phyloP scores from a whole-genome alignment of 2,113 vertebrate genomes.

The Ailurus styani region DNA sequence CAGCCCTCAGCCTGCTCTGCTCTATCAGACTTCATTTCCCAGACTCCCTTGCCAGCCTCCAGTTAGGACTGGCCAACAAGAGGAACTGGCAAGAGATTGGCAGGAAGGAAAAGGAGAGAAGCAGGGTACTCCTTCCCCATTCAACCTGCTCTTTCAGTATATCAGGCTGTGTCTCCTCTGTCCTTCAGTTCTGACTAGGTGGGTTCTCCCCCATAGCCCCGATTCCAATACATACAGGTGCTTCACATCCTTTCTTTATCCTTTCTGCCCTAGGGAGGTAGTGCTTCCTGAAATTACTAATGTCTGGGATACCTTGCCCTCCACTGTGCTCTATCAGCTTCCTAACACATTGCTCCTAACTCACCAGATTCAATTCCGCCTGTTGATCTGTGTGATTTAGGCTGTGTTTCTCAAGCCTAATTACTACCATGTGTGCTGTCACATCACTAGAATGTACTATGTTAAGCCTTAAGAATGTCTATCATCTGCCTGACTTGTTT shows the following conservation, averaged over 20 bases:
- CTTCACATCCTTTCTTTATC: not conserved
- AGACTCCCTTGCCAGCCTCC: not conserved
- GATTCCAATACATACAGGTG: not conserved
- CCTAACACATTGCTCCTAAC: not conserved
- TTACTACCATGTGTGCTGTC: not conserved
- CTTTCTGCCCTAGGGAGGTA: not conserved
- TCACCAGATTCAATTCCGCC: not conserved
- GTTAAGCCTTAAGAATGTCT: not conserved
- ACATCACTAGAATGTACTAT: not conserved
- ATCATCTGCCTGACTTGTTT: not conserved
- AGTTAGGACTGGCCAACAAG: not conserved
- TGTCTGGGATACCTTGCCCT: not conserved
- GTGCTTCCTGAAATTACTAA: not conserved
- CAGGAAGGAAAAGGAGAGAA: not conserved
- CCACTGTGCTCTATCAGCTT: not conserved
- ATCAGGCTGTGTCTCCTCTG: not conserved
- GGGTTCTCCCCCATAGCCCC: not conserved
- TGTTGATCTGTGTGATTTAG: not conserved
- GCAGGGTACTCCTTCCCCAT: not conserved
- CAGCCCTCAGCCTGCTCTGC: not conserved
- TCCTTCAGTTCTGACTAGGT: not conserved
- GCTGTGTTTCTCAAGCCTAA: not conserved
- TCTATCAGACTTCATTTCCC: not conserved
- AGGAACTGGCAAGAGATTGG: not conserved
- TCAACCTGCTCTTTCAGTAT: not conserved